Percentiles rank a stretch among this genome's conserved stretches.
These are phyloP conservation scores for Paguma larvata DNA, from an alignment of 2,797 vertebrate species.

Conservation along the genomic window DNA sequence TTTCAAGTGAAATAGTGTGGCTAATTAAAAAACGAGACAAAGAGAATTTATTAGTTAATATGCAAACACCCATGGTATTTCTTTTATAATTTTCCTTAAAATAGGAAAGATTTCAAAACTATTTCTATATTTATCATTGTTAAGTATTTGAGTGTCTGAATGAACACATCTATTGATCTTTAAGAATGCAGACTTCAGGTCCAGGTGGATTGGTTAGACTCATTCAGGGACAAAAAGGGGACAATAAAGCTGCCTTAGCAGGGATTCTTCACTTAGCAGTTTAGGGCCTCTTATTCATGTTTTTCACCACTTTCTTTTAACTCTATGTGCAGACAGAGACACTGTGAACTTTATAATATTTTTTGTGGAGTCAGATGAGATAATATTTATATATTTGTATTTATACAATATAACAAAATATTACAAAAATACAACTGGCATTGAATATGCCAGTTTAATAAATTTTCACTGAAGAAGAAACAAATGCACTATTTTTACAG, in stretches of 20 bases:
- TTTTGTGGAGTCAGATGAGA: neutral
- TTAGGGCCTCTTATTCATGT: neutral
- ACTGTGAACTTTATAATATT: neutral
- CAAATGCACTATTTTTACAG: neutral
- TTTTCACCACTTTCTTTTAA: neutral
- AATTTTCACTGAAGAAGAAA: neutral
- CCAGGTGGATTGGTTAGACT: neutral
- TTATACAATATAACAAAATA: neutral
- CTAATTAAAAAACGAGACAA: neutral
- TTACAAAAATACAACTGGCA: neutral
- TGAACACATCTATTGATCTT: neutral
- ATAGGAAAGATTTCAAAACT: neutral
- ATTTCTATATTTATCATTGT: neutral
- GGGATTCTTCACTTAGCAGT: neutral
- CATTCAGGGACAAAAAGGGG: accelerated
- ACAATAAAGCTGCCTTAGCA: neutral
- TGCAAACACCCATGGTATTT: neutral
- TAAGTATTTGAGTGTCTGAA: neutral
- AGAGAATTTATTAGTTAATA: neutral
- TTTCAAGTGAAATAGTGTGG: neutral
- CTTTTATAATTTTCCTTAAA: neutral
- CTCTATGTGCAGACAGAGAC: neutral
- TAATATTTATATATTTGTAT: neutral
- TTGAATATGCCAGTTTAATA: neutral
- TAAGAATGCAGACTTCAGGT: neutral